These are phyloP conservation scores for Hippocampus abdominalis DNA, from an alignment of 2,113 vertebrate species.

Conservation along the genomic window DNA sequence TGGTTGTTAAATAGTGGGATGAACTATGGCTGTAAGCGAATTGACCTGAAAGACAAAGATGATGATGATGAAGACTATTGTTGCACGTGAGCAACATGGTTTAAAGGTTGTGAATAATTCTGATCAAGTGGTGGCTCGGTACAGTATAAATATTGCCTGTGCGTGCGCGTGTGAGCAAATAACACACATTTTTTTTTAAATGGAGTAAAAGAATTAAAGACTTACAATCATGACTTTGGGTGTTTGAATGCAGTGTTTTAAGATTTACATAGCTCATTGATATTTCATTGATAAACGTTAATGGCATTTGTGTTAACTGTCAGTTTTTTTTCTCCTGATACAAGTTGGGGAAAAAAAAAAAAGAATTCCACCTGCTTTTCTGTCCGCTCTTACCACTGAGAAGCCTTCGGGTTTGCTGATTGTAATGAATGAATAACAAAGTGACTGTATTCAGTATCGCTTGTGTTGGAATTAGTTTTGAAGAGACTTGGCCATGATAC, in stretches of 20 bases:
- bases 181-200: not conserved
- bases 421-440: constrained; percentile 24
- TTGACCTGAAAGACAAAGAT: constrained; percentile 20
- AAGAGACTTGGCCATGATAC: constrained; percentile 18
- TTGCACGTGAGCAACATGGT: constrained; percentile 26
- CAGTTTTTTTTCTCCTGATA: constrained; percentile 7
- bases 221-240: constrained; percentile 4
- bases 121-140: constrained; percentile 11
- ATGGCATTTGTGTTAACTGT: constrained; percentile 24
- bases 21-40: not conserved
- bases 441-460: constrained; percentile 9
- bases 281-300: constrained; percentile 10
- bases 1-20: not conserved
- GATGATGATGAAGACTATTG: constrained; percentile 1
- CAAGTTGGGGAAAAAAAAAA: not conserved
- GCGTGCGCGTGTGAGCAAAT: constrained; percentile 6
- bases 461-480: constrained; percentile 33
- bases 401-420: constrained; percentile 6
- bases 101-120: constrained; percentile 1
- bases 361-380: not conserved
- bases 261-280: constrained; percentile 28
- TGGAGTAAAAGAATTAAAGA: constrained; percentile 14
- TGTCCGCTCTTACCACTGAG: not conserved
- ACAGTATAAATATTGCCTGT: constrained; percentile 4
- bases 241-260: constrained; percentile 27